phyloP scores from a whole-genome alignment of 2,113 vertebrate species.

The Istiophorus platypterus region DNA sequence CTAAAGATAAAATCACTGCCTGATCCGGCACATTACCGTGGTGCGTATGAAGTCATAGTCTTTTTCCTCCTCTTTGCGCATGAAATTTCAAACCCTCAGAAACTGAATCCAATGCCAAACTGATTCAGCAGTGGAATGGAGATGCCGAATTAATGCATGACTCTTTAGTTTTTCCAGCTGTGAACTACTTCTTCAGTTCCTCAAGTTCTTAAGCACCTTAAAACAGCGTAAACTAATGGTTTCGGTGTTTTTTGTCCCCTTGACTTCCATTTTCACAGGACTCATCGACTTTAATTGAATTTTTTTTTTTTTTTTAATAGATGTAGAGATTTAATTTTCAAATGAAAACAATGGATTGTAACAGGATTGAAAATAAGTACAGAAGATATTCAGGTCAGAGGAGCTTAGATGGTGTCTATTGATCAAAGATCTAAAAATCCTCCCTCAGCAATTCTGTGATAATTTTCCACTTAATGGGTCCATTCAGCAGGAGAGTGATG shows the following conservation, averaged over 20 bases:
- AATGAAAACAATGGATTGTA: neutral
- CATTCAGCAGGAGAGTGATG: conserved; percentile 14
- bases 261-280: neutral
- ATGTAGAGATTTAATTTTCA: neutral
- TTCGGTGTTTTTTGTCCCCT: neutral
- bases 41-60: neutral
- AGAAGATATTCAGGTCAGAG: no score
- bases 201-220: neutral
- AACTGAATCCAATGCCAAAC: neutral
- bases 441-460: conserved; percentile 16
- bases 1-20: neutral
- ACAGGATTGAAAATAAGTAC: neutral
- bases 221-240: neutral
- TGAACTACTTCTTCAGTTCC: neutral
- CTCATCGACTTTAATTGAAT: neutral
- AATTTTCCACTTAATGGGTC: conserved; percentile 20
- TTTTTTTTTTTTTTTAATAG: neutral
- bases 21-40: neutral
- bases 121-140: no score
- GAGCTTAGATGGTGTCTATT: neutral
- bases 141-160: neutral
- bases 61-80: neutral
- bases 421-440: conserved; percentile 9
- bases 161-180: neutral
- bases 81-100: neutral